Percentiles rank a stretch among this genome's conserved stretches.
These are phyloP conservation scores for Lagria hirta DNA, from an alignment of 2,888 invertebrate species.

Conservation along the genomic window DNA sequence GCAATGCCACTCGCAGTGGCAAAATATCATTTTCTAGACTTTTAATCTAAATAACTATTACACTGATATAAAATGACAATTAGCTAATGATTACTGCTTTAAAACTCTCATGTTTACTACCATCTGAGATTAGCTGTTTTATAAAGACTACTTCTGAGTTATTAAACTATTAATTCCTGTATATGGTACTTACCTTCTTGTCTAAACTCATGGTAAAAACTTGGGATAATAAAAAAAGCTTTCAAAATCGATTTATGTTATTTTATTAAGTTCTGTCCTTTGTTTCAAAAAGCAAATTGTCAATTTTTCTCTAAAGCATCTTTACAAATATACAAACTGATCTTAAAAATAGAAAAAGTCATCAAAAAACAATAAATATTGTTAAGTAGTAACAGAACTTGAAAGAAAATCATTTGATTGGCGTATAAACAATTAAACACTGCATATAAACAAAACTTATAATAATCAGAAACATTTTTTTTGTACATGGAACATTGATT, in stretches of 20 bases:
- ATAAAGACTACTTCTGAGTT: neutral
- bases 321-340: constrained; percentile 27
- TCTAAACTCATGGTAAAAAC: too few relatives aligned
- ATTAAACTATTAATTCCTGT: neutral
- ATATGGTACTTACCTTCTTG: too few relatives aligned
- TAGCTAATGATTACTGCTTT: neutral
- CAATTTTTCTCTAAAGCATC: constrained; percentile 29
- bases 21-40: too few relatives aligned
- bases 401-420: too few relatives aligned
- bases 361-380: constrained; percentile 29
- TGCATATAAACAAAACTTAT: too few relatives aligned
- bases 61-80: neutral
- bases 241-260: constrained; percentile 22
- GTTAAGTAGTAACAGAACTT: too few relatives aligned
- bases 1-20: too few relatives aligned
- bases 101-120: neutral
- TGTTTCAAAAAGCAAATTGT: constrained; percentile 36
- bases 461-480: too few relatives aligned
- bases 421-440: too few relatives aligned
- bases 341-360: constrained; percentile 20
- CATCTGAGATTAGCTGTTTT: neutral
- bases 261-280: constrained; percentile 34
- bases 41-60: too few relatives aligned
- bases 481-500: constrained; percentile 28
- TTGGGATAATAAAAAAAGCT: neutral